Evolutionary conservation across 2,888 invertebrate species (phyloP), one percentile per base, ranked within the genome.

Genomic region (Lacanobia oleracea): DNA sequence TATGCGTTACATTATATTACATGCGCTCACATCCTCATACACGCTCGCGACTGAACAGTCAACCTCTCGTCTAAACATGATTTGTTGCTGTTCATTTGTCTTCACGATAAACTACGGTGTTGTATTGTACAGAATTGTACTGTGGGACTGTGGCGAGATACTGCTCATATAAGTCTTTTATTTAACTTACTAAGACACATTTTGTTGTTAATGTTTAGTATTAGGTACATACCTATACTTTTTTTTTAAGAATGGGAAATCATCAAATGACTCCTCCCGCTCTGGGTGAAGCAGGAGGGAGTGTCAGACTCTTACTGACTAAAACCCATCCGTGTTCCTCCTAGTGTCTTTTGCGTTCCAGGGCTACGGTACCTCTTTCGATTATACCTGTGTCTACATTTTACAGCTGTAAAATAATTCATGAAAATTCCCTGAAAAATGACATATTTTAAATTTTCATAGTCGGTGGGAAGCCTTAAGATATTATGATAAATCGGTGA

Each of bases 1-100:
- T 93, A 93, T 93, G 92, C 91, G 90, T 92, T 92, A 92, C 93
- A 90, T 90, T 90, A 91, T 90, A 88, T 91, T 88, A 89, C 87
- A 84, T 80, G 78, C 79, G 71, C 71, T 80, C 74, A 74, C 79
- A 74, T 82, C 83, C 84, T 85, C 85, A 81, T 79, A 67, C 77
- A 76, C 83, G 82, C 86, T 79, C 80, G 75, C 75, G 80, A 74
- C 78, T 70, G 18, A 82, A 77, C 72, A 86, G 86, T 85, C 88
- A 84, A 81, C 79, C 83, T 88, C 88, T 90, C 90, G 81, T 92
- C 92, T 91, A 91, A 93, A 92, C 91, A 90, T 92, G 92, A 94
- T 93, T 93, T 91, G 91, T 93, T 81, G 89, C 84, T 83, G 86
- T 85, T 84, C 89, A 92, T 93, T 92, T 92, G 90, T 92, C 90